Evolutionary conservation across 2,113 vertebrate species (phyloP), one percentile per base, ranked within the genome.

Genomic region (Marcusenius ussheri): DNA sequence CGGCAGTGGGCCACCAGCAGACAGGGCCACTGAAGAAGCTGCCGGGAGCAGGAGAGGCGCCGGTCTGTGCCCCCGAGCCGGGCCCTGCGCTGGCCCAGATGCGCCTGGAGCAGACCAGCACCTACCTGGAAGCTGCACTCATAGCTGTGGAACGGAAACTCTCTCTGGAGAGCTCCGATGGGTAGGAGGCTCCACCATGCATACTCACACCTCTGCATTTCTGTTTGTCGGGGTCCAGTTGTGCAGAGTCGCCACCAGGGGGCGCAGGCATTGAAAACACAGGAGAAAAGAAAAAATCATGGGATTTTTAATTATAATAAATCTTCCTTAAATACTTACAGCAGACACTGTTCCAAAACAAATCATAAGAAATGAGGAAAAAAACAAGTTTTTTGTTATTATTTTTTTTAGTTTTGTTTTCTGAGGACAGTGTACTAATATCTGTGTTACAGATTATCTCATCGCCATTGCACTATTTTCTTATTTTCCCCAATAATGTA

Each of bases 31-130:
- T 13, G 85, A 53, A 35, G 7, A 31, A 3, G 13, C 91, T 91
- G 35, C 50, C 91, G 51, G 90, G 90, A 42, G 91, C 92, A 80
- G 93, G 90, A 88, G 94, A 91, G 56, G 0, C 88, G 31, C 93
- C 93, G 88, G 89, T 91, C 0, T 90, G 88, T 19, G 8, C 62
- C 17, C 89, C 91, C 0, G 92, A 93, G 77, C 39, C 90, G 0
- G 62, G 90, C 19, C 31, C 94, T 0, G 51, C 86, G 42, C 93
- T 92, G 87, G 87, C 94, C 35, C 96, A 96, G 90, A 97, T 97
- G 93, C 94, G 94, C 53, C 95, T 98, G 94, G 98, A 98, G 45
- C 96, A 97, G 91, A 98, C 97, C 93, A 98, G 95, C 94, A 96
- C 95, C 0, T 97, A 95, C 21, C 94, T 98, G 92, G 96, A 94